These are phyloP conservation scores for Henricia sp. DNA, from an alignment of 53 echinoderm and acorn worm genomes.

Conservation along the genomic window DNA sequence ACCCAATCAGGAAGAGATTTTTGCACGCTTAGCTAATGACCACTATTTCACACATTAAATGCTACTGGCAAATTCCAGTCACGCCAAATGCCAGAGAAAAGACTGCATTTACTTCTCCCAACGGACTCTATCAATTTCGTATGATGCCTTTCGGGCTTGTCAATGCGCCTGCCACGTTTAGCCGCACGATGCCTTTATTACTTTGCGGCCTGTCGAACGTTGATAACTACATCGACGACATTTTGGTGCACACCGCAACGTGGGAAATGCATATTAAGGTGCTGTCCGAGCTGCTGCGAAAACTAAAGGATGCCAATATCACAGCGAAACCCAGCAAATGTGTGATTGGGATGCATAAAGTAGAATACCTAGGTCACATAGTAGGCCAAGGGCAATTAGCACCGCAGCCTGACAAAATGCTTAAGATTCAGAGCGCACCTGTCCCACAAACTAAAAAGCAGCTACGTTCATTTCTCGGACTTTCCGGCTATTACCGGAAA, in stretches of 20 bases:
- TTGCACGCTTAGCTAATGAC: not conserved
- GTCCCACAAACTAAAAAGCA: not conserved
- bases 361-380: not conserved
- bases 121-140: conserved; percentile 5
- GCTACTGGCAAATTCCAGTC: conserved; percentile 49
- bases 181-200: not conserved
- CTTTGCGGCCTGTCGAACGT: not conserved
- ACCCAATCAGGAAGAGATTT: conserved; percentile 14
- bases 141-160: too few species aligned
- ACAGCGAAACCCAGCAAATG: conserved; percentile 7
- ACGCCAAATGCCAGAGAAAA: not conserved
- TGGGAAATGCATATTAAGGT: conserved; percentile 14
- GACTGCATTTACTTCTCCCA: not conserved
- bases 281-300: conserved; percentile 5
- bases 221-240: conserved; percentile 31
- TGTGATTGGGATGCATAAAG: not conserved
- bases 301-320: not conserved
- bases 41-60: conserved; percentile 9
- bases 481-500: not conserved
- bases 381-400: not conserved
- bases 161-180: conserved; percentile 30
- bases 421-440: not conserved
- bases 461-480: not conserved
- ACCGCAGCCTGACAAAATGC: not conserved
- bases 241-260: conserved; percentile 14